Percentiles rank a stretch among this genome's conserved stretches.
Evolutionary conservation across 2,113 vertebrate species (phyloP).

Genomic region (Carollia perspicillata): DNA sequence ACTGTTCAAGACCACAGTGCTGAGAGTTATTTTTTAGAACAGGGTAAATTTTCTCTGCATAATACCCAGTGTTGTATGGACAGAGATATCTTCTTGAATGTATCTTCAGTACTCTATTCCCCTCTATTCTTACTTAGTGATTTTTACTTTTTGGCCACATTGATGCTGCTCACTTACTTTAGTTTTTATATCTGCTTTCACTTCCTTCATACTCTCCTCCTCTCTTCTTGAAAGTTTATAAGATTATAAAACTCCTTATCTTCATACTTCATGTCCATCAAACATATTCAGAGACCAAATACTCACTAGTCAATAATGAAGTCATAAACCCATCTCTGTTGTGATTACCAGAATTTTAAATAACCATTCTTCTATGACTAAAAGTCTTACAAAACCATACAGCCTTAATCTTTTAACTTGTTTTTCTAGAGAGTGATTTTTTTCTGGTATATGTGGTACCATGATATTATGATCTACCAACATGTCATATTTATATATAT

Average conservation of each 20-base stretch:
- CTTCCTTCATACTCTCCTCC: neutral
- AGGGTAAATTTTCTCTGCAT: neutral
- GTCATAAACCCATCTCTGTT: neutral
- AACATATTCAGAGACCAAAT: neutral
- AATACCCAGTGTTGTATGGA: neutral
- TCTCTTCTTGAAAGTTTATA: neutral
- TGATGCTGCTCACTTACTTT: neutral
- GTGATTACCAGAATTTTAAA: neutral
- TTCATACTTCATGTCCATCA: neutral
- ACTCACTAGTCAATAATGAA: neutral
- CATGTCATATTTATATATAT: neutral
- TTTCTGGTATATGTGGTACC: accelerated
- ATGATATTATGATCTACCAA: neutral
- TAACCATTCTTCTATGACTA: neutral
- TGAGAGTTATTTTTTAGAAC: neutral
- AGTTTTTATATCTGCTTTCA: neutral
- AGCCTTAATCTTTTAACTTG: neutral
- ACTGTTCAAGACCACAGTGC: neutral
- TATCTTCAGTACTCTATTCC: neutral
- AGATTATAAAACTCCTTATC: neutral
- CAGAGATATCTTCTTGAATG: neutral
- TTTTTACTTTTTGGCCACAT: neutral
- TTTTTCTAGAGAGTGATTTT: neutral
- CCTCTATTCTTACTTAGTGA: neutral
- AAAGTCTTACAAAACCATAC: neutral